Base-by-base conservation (phyloP, 2,113 vertebrate species). In the Solea senegalensis region DNA sequence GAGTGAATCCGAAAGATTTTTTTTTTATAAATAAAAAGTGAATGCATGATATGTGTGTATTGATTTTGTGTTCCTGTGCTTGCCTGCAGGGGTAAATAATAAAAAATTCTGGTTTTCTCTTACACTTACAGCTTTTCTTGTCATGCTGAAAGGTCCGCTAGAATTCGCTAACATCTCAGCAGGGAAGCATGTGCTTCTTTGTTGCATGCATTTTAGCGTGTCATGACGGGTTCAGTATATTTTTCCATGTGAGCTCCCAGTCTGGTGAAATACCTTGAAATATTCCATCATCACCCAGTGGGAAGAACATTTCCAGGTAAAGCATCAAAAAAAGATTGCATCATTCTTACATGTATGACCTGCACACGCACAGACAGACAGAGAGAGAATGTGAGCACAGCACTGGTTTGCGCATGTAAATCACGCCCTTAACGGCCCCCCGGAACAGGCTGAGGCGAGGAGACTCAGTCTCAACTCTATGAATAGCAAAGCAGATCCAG, bases 401-500 rank as follows among this genome's bases (percentile, higher is more conserved):
- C 56, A 34, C 54, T 16, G 73, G 72, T 55, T 78, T 48, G 51
- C 70, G 80, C 27, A 74, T 69, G 62, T 78, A 81, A 77, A 89
- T 84, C 76, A 74, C 5, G 11, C 48, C 59, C 75, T 73, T 74
- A 82, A 78, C 55, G 34, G 71, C 57, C 45, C 45, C 8, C 40
- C 68, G 72, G 64, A 84, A 71, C 72, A 54, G 64, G 45, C 69
- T 72, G 54, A 50, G 43, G 51, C 6, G 43, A 68, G 71, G 16
- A 72, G 59, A 51, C 66, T 62, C 67, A 2, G 60, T 72, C 79
- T 79, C 76, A 64, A 80, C 59, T 80, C 85, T 53, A 82, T 92
- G 91, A 92, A 91, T 88, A 89, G 61, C 61, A 86, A 84, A 90
- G 68, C 74, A 89, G 83, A 82, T 79, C 86, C 90, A 83, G 76